A percentile compares a stretch with the other conserved stretches of the same genome.
Conservation (phyloP, 2,113 vertebrate genomes). For the Poicephalus gulielmi region DNA sequence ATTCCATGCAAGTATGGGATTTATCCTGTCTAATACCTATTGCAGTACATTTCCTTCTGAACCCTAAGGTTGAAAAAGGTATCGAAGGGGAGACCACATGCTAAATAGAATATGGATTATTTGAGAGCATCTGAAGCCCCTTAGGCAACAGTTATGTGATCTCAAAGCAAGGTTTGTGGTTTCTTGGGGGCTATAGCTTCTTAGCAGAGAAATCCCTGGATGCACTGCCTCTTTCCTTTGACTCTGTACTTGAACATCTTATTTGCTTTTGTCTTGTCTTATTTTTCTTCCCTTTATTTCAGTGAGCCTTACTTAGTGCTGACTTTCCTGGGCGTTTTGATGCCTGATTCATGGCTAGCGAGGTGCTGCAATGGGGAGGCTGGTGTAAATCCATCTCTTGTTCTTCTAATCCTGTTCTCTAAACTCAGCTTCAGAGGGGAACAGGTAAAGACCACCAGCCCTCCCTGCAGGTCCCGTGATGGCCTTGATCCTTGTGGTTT, state of each 20-base stretch:
- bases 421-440: neutral
- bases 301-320: neutral
- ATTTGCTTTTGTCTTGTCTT: neutral
- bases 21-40: neutral
- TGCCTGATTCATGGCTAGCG: neutral
- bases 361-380: neutral
- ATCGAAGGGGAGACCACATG: neutral
- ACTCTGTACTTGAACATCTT: neutral
- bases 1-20: neutral
- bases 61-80: neutral
- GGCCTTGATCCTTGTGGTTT: neutral
- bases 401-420: neutral
- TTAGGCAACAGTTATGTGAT: fast-evolving
- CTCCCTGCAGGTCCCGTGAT: neutral
- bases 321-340: neutral
- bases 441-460: neutral
- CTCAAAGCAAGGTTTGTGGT: neutral
- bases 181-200: neutral
- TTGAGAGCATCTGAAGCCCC: neutral
- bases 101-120: neutral
- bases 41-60: neutral
- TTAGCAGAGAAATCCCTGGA: neutral
- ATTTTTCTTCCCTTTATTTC: neutral
- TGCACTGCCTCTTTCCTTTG: neutral
- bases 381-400: neutral